A percentile compares a stretch with the other conserved stretches of the same genome.
These are phyloP conservation scores for Galerucella nymphaeae DNA, from an alignment of 2,888 invertebrate genomes.

Conservation along the genomic window DNA sequence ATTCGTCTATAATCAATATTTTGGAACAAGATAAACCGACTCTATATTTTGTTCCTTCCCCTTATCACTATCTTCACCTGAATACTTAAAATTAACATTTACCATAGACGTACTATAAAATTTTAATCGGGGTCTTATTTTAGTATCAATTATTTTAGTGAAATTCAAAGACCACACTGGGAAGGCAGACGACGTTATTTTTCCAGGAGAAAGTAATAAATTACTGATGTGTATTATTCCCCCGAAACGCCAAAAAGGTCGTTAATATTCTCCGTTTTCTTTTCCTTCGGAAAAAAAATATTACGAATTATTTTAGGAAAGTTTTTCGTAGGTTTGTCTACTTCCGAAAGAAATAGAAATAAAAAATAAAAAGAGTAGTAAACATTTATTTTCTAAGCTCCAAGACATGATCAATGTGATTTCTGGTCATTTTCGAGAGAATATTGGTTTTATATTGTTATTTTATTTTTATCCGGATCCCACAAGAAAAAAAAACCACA, in stretches of 20 bases:
- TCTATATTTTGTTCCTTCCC: too few species aligned
- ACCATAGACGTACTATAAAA: too few species aligned
- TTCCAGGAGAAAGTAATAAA: background rate
- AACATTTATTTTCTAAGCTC: conserved; percentile 9
- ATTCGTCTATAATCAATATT: too few species aligned
- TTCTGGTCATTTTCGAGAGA: conserved; percentile 15
- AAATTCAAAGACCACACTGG: too few species aligned
- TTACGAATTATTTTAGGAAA: conserved; percentile 7
- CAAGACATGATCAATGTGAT: conserved; percentile 27
- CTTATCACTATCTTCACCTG: too few species aligned
- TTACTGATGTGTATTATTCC: background rate
- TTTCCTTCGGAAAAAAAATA: background rate
- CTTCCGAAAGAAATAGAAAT: conserved; percentile 9
- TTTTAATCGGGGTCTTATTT: too few species aligned
- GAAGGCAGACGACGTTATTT: background rate
- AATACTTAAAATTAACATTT: too few species aligned
- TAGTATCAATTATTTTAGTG: too few species aligned
- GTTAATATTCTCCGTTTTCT: background rate
- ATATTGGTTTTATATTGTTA: conserved; percentile 31
- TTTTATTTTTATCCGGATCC: conserved; percentile 24
- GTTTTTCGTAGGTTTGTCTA: conserved; percentile 5
- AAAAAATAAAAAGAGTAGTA: conserved; percentile 19
- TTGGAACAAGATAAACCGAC: too few species aligned
- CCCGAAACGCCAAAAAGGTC: background rate
- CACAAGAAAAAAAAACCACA: background rate